phyloP scores from a whole-genome alignment of 2,113 vertebrate genomes.

The Cercocebus atys region DNA sequence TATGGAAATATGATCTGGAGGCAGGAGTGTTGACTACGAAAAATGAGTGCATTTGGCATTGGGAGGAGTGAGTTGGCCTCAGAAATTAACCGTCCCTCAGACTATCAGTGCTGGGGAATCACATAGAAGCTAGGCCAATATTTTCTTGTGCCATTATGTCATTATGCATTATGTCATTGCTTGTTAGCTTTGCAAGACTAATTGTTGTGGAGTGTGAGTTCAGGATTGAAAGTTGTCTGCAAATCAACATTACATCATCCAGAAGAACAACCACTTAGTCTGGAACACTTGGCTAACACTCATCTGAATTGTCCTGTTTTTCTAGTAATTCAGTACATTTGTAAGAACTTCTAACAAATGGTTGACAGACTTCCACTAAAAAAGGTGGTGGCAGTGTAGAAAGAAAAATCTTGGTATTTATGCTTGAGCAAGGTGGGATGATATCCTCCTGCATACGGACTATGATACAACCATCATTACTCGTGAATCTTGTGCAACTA shows the following conservation, averaged over 20 bases:
- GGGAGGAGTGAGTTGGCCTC: neutral
- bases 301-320: neutral
- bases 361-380: neutral
- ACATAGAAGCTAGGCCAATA: neutral
- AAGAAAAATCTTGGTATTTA: neutral
- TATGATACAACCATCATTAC: neutral
- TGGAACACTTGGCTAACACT: neutral
- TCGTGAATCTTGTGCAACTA: neutral
- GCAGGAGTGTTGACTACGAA: neutral
- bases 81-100: no score
- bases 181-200: neutral
- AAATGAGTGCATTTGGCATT: neutral
- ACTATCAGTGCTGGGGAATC: neutral
- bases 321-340: neutral
- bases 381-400: neutral
- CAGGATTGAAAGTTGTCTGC: neutral
- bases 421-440: neutral
- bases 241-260: neutral
- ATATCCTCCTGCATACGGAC: neutral
- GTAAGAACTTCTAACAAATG: neutral
- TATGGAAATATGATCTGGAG: neutral
- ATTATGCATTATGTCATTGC: neutral
- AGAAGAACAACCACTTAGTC: neutral
- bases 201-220: neutral
- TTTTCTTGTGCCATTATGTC: neutral